Evolutionary conservation across 2,797 vertebrate species (phyloP).

Genomic region (Danio albolineatus): DNA sequence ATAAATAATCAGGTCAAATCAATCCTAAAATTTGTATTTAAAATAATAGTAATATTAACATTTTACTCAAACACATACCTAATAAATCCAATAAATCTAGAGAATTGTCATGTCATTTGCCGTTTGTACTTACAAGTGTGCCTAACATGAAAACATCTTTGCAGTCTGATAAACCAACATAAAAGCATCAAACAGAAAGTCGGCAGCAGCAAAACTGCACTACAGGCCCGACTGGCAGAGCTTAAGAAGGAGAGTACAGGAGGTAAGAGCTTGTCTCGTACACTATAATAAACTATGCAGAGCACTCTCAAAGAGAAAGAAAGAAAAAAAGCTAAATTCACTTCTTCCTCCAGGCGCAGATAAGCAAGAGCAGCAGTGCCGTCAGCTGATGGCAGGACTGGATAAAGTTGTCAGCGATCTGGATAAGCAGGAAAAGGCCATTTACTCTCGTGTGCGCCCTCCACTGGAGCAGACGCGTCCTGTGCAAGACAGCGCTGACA

Average conservation of each 20-base stretch:
- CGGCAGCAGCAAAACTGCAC: conserved; percentile 72
- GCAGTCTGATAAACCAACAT: conserved; percentile 85
- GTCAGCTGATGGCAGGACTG: conserved; percentile 90
- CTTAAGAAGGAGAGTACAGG: conserved; percentile 82
- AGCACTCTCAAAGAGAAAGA: background rate
- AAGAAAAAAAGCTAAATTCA: background rate
- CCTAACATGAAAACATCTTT: conserved; percentile 15
- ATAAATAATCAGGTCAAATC: no score
- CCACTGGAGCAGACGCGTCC: conserved; percentile 90
- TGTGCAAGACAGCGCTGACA: conserved; percentile 89
- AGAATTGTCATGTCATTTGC: background rate
- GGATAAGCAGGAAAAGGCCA: conserved; percentile 91
- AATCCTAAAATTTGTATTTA: no score
- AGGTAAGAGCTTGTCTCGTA: conserved; percentile 67
- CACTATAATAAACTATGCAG: background rate
- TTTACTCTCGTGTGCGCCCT: conserved; percentile 85
- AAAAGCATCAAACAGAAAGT: conserved; percentile 84
- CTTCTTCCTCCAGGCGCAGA: conserved; percentile 72
- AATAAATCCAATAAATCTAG: no score
- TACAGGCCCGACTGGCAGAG: conserved; percentile 82
- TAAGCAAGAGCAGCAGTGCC: conserved; percentile 88
- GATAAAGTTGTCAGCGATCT: conserved; percentile 90
- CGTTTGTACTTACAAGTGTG: background rate
- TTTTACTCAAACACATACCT: no score
- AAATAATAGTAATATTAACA: no score